Conservation (phyloP, 2,888 invertebrate species). For the Chrysolina haemoptera region DNA sequence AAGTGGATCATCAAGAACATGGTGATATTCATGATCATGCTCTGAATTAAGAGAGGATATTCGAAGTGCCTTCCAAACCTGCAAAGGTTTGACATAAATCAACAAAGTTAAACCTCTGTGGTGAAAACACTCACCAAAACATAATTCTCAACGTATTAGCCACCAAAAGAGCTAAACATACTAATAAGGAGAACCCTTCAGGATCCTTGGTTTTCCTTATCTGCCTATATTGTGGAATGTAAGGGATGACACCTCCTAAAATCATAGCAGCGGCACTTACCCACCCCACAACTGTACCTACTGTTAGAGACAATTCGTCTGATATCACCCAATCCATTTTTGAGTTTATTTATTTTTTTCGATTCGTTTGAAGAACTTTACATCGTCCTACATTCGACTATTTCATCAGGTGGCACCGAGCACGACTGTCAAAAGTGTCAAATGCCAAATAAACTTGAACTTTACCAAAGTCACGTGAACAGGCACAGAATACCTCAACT, state of each 20-base stretch:
- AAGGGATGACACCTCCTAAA: slow-evolving; percentile 95
- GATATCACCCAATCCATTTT: slow-evolving; percentile 86
- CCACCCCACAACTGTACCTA: slow-evolving; percentile 85
- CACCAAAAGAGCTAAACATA: slow-evolving; percentile 93
- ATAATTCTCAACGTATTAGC: slow-evolving; percentile 97
- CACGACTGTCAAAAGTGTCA: slow-evolving; percentile 8
- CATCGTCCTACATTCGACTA: slow-evolving; percentile 21
- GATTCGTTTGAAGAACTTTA: neutral
- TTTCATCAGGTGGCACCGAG: slow-evolving; percentile 15
- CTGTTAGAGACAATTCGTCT: slow-evolving; percentile 81
- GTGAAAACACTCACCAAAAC: slow-evolving; percentile 87
- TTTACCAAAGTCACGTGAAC: no score
- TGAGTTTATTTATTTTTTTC: slow-evolving; percentile 48
- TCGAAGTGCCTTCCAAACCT: slow-evolving; percentile 99
- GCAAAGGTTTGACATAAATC: slow-evolving; percentile 40
- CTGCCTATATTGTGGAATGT: slow-evolving; percentile 96
- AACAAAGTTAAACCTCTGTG: neutral
- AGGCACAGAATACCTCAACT: no score
- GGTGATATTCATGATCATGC: slow-evolving; percentile 96
- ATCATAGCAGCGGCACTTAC: slow-evolving; percentile 92
- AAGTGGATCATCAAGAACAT: slow-evolving; percentile 97
- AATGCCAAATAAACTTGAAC: neutral
- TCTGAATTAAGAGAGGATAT: slow-evolving; percentile 94
- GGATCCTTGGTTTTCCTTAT: slow-evolving; percentile 92
- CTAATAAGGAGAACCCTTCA: slow-evolving; percentile 97